Conservation (phyloP, 2,888 invertebrate genomes). For the Antheraea assamensis region DNA sequence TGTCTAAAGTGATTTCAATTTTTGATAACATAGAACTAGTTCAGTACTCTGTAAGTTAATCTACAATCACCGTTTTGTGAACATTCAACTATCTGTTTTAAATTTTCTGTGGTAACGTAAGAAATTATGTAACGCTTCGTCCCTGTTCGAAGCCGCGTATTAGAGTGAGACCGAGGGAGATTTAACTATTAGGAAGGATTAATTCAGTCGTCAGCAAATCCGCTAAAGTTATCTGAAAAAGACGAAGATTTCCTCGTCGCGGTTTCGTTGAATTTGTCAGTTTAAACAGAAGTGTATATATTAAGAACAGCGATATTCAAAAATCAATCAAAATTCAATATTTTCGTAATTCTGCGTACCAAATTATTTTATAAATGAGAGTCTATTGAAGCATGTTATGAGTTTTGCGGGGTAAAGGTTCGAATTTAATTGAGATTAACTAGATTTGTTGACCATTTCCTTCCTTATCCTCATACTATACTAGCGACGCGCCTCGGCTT, state of each 20-base stretch:
- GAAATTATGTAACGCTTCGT: not conserved
- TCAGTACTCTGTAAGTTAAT: not conserved
- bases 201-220: not conserved
- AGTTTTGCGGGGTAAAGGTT: not conserved
- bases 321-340: not conserved
- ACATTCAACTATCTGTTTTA: not conserved
- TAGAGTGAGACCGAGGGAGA: not conserved
- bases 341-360: not conserved
- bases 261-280: not conserved
- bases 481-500: too few species aligned
- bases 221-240: not conserved
- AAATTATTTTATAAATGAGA: not conserved
- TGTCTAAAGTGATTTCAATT: too few species aligned
- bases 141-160: not conserved
- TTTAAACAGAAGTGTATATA: not conserved
- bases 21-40: not conserved
- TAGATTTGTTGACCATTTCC: too few species aligned
- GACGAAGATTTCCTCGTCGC: not conserved
- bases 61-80: not conserved
- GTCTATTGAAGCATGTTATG: not conserved
- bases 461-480: too few species aligned
- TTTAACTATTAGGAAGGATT: slow-evolving; percentile 7
- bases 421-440: not conserved
- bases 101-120: not conserved
- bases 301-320: too few species aligned